These are phyloP conservation scores for Tipula helvola DNA, from an alignment of 2,888 invertebrate genomes.

Conservation along the genomic window DNA sequence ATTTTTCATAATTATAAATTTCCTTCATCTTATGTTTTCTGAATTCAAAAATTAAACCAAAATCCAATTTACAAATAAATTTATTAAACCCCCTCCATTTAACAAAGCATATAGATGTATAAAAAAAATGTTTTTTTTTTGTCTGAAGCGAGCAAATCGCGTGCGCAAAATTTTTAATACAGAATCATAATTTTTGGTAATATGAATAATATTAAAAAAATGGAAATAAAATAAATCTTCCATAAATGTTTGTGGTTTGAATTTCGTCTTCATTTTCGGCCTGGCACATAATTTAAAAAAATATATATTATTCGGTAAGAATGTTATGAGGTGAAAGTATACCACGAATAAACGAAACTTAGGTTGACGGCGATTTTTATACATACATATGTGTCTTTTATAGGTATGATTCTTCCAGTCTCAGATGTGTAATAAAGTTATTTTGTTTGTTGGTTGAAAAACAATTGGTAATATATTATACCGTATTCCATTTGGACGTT, in stretches of 20 bases:
- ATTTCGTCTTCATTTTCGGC: too few relatives aligned
- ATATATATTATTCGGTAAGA: neutral
- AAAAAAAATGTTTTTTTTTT: neutral
- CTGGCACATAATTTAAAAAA: neutral
- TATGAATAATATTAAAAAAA: neutral
- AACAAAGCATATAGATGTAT: neutral
- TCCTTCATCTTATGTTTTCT: neutral
- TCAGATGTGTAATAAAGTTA: neutral
- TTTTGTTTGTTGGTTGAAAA: neutral
- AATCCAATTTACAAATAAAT: neutral
- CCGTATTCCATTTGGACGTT: neutral
- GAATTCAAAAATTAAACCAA: neutral
- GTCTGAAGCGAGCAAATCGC: neutral
- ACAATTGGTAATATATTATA: neutral
- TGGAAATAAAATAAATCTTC: neutral
- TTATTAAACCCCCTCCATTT: neutral
- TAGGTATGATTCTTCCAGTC: neutral
- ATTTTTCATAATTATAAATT: neutral
- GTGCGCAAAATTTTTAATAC: neutral
- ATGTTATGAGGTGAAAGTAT: neutral
- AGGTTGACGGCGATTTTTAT: neutral
- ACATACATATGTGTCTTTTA: neutral
- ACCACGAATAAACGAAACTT: neutral
- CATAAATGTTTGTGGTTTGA: neutral
- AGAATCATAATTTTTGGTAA: neutral